A percentile compares a stretch with the other conserved stretches of the same genome.
phyloP scores from a whole-genome alignment of 2,113 vertebrate species.

The Psephotus haematonotus region DNA sequence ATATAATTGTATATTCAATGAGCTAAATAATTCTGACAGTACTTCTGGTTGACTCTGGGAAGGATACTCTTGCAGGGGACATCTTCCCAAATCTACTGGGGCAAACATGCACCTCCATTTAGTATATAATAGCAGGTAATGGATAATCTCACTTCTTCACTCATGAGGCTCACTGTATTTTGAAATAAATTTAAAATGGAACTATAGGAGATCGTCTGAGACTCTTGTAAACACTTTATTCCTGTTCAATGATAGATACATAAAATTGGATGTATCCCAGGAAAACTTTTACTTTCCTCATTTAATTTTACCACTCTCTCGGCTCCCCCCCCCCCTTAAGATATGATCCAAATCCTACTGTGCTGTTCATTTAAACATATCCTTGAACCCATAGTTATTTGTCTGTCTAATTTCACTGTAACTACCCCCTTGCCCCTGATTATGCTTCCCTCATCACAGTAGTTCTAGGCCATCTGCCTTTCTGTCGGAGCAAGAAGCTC shows the following conservation, averaged over 20 bases:
- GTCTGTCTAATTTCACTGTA: not conserved
- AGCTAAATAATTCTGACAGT: not conserved
- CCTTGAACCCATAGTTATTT: not conserved
- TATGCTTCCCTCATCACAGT: not conserved
- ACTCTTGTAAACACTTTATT: not conserved
- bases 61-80: not conserved
- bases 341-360: not conserved
- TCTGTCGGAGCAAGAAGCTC: not conserved
- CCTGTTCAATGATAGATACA: not conserved
- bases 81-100: not conserved
- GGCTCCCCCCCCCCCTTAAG: not conserved
- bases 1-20: not conserved
- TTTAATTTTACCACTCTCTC: not conserved
- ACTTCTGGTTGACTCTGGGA: not conserved
- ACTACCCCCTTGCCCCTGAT: not conserved
- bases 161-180: not conserved
- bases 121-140: not conserved
- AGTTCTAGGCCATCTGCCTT: not conserved
- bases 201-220: not conserved
- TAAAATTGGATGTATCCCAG: not conserved
- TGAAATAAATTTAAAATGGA: not conserved
- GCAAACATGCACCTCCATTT: not conserved
- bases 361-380: not conserved
- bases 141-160: not conserved
- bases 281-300: not conserved